Conservation (phyloP, 2,797 vertebrate genomes). For the Microctenopoma stevenorrisi region DNA sequence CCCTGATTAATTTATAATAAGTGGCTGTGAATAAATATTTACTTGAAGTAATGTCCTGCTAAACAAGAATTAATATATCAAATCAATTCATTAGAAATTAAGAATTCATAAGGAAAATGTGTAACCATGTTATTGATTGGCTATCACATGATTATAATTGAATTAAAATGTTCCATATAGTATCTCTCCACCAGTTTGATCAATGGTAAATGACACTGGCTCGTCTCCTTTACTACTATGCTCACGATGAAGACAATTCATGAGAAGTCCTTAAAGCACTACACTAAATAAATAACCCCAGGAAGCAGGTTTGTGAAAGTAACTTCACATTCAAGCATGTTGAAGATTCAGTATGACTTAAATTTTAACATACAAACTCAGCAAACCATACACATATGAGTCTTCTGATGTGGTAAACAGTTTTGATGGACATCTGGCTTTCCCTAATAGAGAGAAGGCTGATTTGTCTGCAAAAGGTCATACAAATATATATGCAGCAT, state of each 20-base stretch:
- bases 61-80: conserved; percentile 1
- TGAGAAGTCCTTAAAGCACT: too few species aligned
- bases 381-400: too few species aligned
- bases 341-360: too few species aligned
- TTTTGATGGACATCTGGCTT: background rate
- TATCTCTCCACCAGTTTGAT: background rate
- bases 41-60: background rate
- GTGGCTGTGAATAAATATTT: background rate
- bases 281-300: too few species aligned
- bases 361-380: too few species aligned
- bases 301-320: background rate
- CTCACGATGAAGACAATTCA: too few species aligned
- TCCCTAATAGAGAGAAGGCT: background rate
- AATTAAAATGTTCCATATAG: background rate
- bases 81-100: background rate
- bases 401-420: background rate
- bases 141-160: background rate
- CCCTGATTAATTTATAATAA: background rate
- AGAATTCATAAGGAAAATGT: background rate
- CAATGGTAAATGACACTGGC: background rate
- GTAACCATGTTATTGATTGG: background rate
- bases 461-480: conserved; percentile 38
- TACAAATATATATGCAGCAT: conserved; percentile 20
- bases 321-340: background rate
- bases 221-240: too few species aligned